Evolutionary conservation across 2,113 vertebrate genomes (phyloP).

Genomic region (Propithecus coquereli): DNA sequence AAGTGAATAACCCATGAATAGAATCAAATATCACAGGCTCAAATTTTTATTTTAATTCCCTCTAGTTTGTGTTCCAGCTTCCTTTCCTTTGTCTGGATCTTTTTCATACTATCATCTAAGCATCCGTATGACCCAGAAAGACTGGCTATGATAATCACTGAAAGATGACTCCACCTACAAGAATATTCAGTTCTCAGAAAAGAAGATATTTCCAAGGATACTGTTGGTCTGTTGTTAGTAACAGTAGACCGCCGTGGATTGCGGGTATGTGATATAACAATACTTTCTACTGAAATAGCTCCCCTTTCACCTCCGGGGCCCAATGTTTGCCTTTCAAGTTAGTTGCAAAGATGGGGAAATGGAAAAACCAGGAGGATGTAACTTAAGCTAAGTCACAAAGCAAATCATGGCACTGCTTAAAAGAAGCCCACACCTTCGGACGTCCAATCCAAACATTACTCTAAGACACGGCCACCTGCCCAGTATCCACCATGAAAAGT

Average conservation of each 20-base stretch:
- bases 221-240: background rate
- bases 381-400: conserved; percentile 24
- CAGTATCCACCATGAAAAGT: background rate
- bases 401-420: conserved; percentile 18
- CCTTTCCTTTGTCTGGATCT: background rate
- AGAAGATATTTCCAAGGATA: background rate
- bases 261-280: background rate
- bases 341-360: conserved; percentile 31
- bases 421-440: background rate
- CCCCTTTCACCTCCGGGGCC: background rate
- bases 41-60: conserved; percentile 2
- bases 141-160: background rate
- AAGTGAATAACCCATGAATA: background rate
- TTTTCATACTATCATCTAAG: background rate
- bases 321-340: conserved; percentile 24
- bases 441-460: conserved; percentile 34
- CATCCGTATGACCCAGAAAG: background rate
- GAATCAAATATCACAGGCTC: background rate
- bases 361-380: conserved; percentile 23
- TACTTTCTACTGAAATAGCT: conserved; percentile 8
- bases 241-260: background rate
- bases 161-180: background rate
- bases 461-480: background rate
- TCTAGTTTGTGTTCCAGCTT: background rate
- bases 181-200: background rate